A percentile compares a stretch with the other conserved stretches of the same genome.
These are phyloP conservation scores for Thaumatotibia leucotreta DNA, from an alignment of 1,140 invertebrate species.

Conservation along the genomic window DNA sequence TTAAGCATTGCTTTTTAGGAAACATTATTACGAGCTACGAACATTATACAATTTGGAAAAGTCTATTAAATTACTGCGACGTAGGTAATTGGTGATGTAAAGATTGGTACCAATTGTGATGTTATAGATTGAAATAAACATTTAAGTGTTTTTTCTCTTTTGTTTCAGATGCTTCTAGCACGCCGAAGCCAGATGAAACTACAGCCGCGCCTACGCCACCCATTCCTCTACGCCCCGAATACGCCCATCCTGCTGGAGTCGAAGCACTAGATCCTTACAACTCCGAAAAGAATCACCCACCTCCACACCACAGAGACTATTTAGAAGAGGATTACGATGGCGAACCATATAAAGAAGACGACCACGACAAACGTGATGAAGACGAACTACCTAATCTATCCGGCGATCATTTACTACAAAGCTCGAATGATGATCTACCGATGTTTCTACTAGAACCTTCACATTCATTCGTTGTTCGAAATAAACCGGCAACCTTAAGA, in stretches of 20 bases:
- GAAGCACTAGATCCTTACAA: slow-evolving; percentile 74
- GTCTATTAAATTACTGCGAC: too few relatives aligned
- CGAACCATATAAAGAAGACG: slow-evolving; percentile 64
- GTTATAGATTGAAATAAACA: neutral
- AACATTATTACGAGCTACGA: too few relatives aligned
- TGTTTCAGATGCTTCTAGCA: slow-evolving; percentile 59
- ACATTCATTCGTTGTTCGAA: slow-evolving; percentile 91
- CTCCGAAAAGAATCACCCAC: slow-evolving; percentile 63
- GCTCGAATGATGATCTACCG: slow-evolving; percentile 81
- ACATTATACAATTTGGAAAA: too few relatives aligned
- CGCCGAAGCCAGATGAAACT: slow-evolving; percentile 49
- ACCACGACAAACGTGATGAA: slow-evolving; percentile 64
- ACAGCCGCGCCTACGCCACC: slow-evolving; percentile 48
- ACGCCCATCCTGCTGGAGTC: slow-evolving; percentile 64
- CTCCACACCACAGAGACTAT: slow-evolving; percentile 60
- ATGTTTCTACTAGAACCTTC: slow-evolving; percentile 91
- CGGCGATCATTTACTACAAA: slow-evolving; percentile 75
- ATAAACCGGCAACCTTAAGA: slow-evolving; percentile 89
- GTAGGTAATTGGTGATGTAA: too few relatives aligned
- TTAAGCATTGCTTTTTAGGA: too few relatives aligned
- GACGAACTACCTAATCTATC: slow-evolving; percentile 67
- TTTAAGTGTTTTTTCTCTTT: slow-evolving; percentile 17
- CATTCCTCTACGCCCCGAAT: slow-evolving; percentile 58
- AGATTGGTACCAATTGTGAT: too few relatives aligned
- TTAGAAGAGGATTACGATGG: slow-evolving; percentile 72